Percentiles rank a stretch among this genome's conserved stretches.
Conservation (phyloP, 2,888 invertebrate genomes). For the Ptychoptera contaminata region DNA sequence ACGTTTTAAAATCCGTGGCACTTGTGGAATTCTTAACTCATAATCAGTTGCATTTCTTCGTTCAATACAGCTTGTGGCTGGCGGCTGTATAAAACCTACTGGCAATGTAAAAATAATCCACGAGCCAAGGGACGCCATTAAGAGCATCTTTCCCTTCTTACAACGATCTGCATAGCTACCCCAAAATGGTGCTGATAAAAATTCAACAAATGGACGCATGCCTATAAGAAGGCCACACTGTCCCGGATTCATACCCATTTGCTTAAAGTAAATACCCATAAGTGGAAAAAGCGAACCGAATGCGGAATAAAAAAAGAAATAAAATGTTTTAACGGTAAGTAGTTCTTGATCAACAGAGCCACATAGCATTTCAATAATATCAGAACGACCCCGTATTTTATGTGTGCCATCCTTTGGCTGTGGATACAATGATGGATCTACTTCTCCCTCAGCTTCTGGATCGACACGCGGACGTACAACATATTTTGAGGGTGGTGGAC, state of each 20-base stretch:
- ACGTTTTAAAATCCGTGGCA: constrained; percentile 30
- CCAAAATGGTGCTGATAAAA: constrained; percentile 96
- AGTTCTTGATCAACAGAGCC: constrained; percentile 80
- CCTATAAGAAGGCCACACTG: constrained; percentile 92
- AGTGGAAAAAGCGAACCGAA: constrained; percentile 96
- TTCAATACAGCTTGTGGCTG: constrained; percentile 74
- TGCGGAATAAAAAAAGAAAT: constrained; percentile 98
- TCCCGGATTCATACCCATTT: constrained; percentile 96
- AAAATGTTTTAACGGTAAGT: constrained; percentile 90
- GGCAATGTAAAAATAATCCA: constrained; percentile 97
- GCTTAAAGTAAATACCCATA: constrained; percentile 99
- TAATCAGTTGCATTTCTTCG: constrained; percentile 45
- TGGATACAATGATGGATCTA: constrained; percentile 69
- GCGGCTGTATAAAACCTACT: constrained; percentile 87
- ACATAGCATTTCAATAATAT: constrained; percentile 67
- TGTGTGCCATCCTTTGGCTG: constrained; percentile 78
- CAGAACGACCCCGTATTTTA: constrained; percentile 76
- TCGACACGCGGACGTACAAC: constrained; percentile 57
- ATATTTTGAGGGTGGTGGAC: constrained; percentile 11
- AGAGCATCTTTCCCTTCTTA: constrained; percentile 71
- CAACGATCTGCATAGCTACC: constrained; percentile 85
- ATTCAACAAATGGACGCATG: constrained; percentile 91
- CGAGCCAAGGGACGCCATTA: constrained; percentile 79
- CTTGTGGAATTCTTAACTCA: constrained; percentile 42
- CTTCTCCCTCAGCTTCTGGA: constrained; percentile 70